phyloP scores from a whole-genome alignment of 2,888 invertebrate genomes.

The Caradrina clavipalpis region DNA sequence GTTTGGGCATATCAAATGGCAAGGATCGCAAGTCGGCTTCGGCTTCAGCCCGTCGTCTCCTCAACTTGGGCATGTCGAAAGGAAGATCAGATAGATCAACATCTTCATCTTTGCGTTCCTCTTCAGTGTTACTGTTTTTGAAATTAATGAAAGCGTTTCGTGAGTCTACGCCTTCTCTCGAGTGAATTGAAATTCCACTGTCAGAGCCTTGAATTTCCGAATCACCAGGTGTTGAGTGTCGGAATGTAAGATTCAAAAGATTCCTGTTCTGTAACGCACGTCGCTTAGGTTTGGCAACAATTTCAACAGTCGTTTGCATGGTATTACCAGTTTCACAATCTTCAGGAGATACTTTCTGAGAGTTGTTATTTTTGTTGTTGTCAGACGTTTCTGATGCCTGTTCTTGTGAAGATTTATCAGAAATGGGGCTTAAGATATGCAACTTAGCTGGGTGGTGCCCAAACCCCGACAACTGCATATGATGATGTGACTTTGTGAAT shows the following conservation, averaged over 20 bases:
- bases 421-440: slow-evolving; percentile 97
- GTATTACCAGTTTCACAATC: slow-evolving; percentile 87
- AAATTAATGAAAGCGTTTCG: slow-evolving; percentile 92
- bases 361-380: slow-evolving; percentile 95
- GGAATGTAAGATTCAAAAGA: slow-evolving; percentile 92
- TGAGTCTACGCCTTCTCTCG: slow-evolving; percentile 94
- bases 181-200: slow-evolving; percentile 97
- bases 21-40: slow-evolving; percentile 95
- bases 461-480: slow-evolving; percentile 93
- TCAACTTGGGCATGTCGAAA: slow-evolving; percentile 97
- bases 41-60: slow-evolving; percentile 93
- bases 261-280: slow-evolving; percentile 95
- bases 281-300: slow-evolving; percentile 91
- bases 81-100: slow-evolving; percentile 95
- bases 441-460: slow-evolving; percentile 94
- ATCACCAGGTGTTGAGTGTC: slow-evolving; percentile 92
- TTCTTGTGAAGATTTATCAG: slow-evolving; percentile 97
- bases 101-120: slow-evolving; percentile 89
- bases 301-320: slow-evolving; percentile 87
- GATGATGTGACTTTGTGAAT: slow-evolving; percentile 91
- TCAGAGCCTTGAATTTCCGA: slow-evolving; percentile 96
- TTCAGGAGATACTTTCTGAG: slow-evolving; percentile 94
- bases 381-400: slow-evolving; percentile 96
- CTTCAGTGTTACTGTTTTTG: slow-evolving; percentile 90
- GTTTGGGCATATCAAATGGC: slow-evolving; percentile 98